A percentile compares a stretch with the other conserved stretches of the same genome.
Conservation (phyloP, 2,797 vertebrate species). For the Eleutherodactylus coqui region DNA sequence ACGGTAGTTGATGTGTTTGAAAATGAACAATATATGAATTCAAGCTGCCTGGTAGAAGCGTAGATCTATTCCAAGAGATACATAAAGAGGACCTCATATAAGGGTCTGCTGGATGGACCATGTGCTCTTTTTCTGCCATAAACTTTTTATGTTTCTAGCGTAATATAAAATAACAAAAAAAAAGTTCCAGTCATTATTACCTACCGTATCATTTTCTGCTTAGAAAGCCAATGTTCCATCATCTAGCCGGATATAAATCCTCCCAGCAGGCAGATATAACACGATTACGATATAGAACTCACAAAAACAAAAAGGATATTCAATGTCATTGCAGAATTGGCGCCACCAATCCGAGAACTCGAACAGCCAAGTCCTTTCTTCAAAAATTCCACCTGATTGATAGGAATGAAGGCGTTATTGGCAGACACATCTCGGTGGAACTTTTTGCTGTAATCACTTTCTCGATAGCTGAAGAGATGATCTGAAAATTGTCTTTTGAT, state of each 20-base stretch:
- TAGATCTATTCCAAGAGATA: too few relatives aligned
- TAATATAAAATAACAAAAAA: background rate
- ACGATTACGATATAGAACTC: background rate
- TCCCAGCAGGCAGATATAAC: background rate
- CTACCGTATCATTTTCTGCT: slow-evolving; percentile 27
- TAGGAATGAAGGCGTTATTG: slow-evolving; percentile 62
- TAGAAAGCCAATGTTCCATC: background rate
- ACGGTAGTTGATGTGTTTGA: too few relatives aligned
- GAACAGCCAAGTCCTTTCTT: slow-evolving; percentile 54
- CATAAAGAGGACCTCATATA: too few relatives aligned
- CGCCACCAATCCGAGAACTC: slow-evolving; percentile 49
- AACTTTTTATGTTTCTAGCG: too few relatives aligned
- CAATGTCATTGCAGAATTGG: background rate
- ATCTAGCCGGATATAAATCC: slow-evolving; percentile 6
- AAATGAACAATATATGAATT: too few relatives aligned
- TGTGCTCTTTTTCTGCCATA: too few relatives aligned
- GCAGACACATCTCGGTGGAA: slow-evolving; percentile 64
- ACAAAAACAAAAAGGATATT: background rate
- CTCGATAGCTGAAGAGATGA: slow-evolving; percentile 68
- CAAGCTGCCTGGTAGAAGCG: too few relatives aligned
- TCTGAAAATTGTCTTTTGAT: slow-evolving; percentile 70
- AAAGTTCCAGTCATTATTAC: background rate
- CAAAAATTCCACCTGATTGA: slow-evolving; percentile 64
- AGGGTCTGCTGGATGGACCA: too few relatives aligned
- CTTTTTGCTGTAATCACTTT: slow-evolving; percentile 66